These are phyloP conservation scores for Callosobruchus maculatus DNA, from an alignment of 2,888 invertebrate species.

Conservation along the genomic window DNA sequence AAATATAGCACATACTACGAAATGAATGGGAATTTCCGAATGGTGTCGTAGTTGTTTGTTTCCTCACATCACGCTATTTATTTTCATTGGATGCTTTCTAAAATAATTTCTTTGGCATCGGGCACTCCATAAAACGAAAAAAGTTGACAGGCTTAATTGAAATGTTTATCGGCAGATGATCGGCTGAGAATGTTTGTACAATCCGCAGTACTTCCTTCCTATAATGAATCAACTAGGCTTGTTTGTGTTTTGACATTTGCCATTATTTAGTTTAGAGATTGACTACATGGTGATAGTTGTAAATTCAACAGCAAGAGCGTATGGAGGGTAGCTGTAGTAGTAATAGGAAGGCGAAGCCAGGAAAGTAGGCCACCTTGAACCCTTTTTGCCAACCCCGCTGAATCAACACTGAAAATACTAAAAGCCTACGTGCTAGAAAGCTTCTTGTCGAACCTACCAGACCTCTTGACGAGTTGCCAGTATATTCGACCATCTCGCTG, in stretches of 20 bases:
- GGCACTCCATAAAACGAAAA: neutral
- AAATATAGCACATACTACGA: neutral
- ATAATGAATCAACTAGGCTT: neutral
- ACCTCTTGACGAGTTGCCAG: too few relatives aligned
- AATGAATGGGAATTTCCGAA: neutral
- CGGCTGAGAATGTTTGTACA: neutral
- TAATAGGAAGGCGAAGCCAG: too few relatives aligned
- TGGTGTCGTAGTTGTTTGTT: neutral
- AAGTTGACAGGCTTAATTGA: neutral
- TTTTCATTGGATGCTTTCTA: neutral
- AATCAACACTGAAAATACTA: too few relatives aligned
- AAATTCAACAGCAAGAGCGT: too few relatives aligned
- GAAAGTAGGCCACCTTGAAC: too few relatives aligned
- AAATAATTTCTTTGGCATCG: neutral
- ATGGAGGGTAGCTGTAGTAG: too few relatives aligned
- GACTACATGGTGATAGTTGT: too few relatives aligned
- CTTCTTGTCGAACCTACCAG: too few relatives aligned
- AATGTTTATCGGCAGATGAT: neutral
- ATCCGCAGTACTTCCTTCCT: neutral
- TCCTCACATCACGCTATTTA: neutral
- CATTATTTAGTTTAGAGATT: too few relatives aligned
- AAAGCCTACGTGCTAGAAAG: too few relatives aligned
- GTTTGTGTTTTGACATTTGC: neutral
- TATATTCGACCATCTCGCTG: too few relatives aligned
- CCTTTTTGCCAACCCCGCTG: too few relatives aligned